Conservation (phyloP, 2,888 invertebrate genomes). For the Rhyacophila evoluta region DNA sequence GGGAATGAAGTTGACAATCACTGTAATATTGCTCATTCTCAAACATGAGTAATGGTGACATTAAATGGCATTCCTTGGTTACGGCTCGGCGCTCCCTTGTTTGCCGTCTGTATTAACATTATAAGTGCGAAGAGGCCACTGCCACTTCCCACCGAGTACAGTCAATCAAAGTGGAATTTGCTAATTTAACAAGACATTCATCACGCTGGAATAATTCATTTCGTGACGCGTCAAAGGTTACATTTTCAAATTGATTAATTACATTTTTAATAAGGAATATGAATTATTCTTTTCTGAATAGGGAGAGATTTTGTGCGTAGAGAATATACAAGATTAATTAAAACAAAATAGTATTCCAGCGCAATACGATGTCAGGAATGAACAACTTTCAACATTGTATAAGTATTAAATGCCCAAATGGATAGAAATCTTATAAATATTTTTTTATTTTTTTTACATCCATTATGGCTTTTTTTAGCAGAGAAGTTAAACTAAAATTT, state of each 20-base stretch:
- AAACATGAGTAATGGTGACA: conserved; percentile 29
- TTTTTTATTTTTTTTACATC: no score
- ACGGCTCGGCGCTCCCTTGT: conserved; percentile 26
- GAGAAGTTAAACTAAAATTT: no score
- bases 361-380: no score
- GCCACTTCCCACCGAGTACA: conserved; percentile 34
- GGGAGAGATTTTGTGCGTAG: no score
- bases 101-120: conserved; percentile 41
- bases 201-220: conserved; percentile 20
- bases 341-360: no score
- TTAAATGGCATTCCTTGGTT: conserved; percentile 39
- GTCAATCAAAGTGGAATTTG: conserved; percentile 47
- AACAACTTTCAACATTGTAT: no score
- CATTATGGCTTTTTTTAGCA: no score
- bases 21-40: neutral
- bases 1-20: neutral
- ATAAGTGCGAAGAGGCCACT: conserved; percentile 24
- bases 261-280: neutral
- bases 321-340: no score
- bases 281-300: no score
- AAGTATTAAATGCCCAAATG: no score
- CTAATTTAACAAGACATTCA: conserved; percentile 32
- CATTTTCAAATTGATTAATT: neutral
- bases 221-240: conserved; percentile 25
- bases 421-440: no score